Conservation (phyloP, 1,140 invertebrate genomes). For the Apis dorsata region DNA sequence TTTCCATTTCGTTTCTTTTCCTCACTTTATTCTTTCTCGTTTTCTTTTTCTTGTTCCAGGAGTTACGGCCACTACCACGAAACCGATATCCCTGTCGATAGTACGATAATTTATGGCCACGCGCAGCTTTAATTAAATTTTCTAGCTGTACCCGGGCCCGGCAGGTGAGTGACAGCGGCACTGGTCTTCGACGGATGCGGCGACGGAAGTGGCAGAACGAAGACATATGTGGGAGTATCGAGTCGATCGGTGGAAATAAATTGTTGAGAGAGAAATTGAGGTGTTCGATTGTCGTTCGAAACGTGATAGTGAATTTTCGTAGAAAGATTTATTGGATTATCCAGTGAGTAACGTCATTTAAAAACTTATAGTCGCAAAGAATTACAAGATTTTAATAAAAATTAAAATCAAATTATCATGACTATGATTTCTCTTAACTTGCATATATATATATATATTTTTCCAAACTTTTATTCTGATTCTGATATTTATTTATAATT, state of each 20-base stretch:
- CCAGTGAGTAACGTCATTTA: background rate
- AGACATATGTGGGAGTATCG: constrained; percentile 29
- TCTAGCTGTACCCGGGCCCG: constrained; percentile 23
- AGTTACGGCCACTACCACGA: constrained; percentile 19
- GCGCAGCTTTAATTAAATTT: constrained; percentile 73
- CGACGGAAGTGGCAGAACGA: constrained; percentile 25
- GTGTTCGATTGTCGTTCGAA: background rate
- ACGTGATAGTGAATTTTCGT: background rate
- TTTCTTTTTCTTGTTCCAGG: constrained; percentile 14
- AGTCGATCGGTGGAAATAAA: constrained; percentile 8
- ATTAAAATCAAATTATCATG: too few relatives aligned
- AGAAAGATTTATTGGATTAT: background rate
- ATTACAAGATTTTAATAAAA: too few relatives aligned
- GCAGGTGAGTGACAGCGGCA: constrained; percentile 25
- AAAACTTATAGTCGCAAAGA: too few relatives aligned
- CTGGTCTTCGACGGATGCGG: constrained; percentile 4
- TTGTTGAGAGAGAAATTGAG: background rate
- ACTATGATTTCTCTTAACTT: too few relatives aligned
- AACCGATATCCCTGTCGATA: constrained; percentile 50
- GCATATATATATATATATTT: too few relatives aligned
- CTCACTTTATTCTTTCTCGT: background rate
- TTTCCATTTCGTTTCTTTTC: background rate
- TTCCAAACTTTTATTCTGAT: too few relatives aligned
- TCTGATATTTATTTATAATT: background rate
- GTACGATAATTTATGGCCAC: constrained; percentile 67